Conservation (phyloP, 2,888 invertebrate genomes). For the Calameuta pallipes region DNA sequence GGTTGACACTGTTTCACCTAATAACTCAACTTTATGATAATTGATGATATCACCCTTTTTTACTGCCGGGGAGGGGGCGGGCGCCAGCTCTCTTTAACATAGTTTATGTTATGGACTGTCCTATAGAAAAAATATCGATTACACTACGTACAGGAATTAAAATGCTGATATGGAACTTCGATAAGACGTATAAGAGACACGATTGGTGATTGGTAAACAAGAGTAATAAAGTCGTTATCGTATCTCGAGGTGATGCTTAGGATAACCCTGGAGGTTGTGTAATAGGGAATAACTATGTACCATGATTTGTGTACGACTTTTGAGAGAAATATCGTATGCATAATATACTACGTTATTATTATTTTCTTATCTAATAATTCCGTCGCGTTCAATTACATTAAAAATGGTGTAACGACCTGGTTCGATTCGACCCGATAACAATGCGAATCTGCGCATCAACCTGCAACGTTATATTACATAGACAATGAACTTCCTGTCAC, state of each 20-base stretch:
- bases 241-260: constrained; percentile 47
- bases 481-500: constrained; percentile 62
- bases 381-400: neutral
- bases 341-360: neutral
- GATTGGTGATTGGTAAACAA: constrained; percentile 41
- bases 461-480: constrained; percentile 49
- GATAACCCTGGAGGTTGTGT: constrained; percentile 37
- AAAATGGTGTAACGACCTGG: neutral
- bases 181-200: neutral
- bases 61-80: too few species aligned
- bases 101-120: neutral
- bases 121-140: neutral
- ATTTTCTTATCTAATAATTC: neutral
- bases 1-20: neutral
- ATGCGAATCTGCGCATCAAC: constrained; percentile 25
- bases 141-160: neutral
- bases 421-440: neutral
- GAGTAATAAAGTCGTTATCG: constrained; percentile 46
- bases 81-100: neutral
- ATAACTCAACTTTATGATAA: neutral
- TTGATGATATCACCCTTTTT: neutral
- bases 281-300: constrained; percentile 12
- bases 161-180: neutral
- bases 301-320: neutral
- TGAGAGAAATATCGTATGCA: neutral